phyloP scores from a whole-genome alignment of 1,140 invertebrate genomes.

The Ephestia elutella region DNA sequence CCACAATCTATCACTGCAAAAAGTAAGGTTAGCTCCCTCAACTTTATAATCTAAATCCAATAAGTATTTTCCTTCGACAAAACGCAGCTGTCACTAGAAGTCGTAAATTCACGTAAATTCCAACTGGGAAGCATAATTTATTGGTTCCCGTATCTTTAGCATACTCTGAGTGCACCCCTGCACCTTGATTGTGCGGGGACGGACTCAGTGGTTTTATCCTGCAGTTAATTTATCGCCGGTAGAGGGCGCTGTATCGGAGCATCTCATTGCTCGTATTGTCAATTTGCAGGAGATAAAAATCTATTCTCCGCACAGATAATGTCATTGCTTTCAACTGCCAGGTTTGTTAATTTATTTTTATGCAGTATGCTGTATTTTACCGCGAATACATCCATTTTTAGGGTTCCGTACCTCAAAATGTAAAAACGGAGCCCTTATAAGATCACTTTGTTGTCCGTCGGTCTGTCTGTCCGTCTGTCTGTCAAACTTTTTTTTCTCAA shows the following conservation, averaged over 20 bases:
- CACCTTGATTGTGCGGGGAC: neutral
- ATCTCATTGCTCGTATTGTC: conserved; percentile 15
- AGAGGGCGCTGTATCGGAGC: conserved; percentile 52
- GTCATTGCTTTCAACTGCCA: neutral
- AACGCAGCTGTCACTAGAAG: conserved; percentile 1
- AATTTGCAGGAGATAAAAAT: conserved; percentile 27
- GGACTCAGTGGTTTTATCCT: conserved; percentile 2
- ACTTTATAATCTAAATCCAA: neutral
- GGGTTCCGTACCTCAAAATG: too few species aligned
- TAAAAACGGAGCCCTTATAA: too few species aligned
- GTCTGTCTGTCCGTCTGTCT: too few species aligned
- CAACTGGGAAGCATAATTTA: neutral
- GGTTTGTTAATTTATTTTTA: neutral
- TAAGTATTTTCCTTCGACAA: conserved; percentile 5
- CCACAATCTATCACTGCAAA: neutral
- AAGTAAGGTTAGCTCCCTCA: neutral
- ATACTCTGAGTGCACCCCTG: neutral
- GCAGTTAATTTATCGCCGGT: conserved; percentile 47
- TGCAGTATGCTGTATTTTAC: neutral
- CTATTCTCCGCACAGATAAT: conserved; percentile 10
- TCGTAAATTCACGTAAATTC: conserved; percentile 2
- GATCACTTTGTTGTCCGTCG: too few species aligned
- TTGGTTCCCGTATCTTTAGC: conserved; percentile 4
- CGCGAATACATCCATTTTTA: too few species aligned
- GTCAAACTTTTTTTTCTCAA: too few species aligned